Base-by-base conservation (phyloP, 2,113 vertebrate species). In the Mugil cephalus region DNA sequence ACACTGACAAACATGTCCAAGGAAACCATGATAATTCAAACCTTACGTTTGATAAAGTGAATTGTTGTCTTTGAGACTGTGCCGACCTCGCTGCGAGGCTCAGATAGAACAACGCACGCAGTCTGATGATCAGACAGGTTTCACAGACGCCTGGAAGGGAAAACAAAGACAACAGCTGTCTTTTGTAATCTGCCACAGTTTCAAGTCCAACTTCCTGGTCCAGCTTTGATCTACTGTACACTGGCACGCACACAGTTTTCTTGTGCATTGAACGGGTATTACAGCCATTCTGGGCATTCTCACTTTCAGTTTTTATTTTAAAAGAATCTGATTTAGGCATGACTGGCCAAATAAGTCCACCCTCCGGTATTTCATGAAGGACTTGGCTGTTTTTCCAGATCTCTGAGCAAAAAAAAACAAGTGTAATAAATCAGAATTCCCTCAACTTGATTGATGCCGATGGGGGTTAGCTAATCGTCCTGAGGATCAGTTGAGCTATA, bases 251-350 rank as follows among this genome's bases (percentile, higher is more conserved):
- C 17, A 38, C 10, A 8, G n/a, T 30, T 38, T 69, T n/a, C 17
- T 15, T 45, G 34, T 53, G 40, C 4, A 50, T 19, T 24, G 0
- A 38, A 21, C 35, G 17, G 10, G 8, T 38, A 46, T 47, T 10
- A 60, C 12, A 38, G 30, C 64, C 52, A 30, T 56, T 55, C n/a
- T 19, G 17, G 62, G 24, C 15, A 51, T 21, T 39, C 38, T 34
- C 53, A 39, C 19, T 68, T 43, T 64, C 62, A 79, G 15, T 47
- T 79, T 30, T 75, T 43, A 64, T 21, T 48, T 64, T 24, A 56
- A 61, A 46, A 64, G 10, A 17, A 64, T 72, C 8, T 7, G 13
- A 10, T 42, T 63, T 30, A 43, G 34, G 17, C 14, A 15, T 30
- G 55, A 18, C 40, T 60, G 34, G 7, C 15, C 2, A 9, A 56